These are phyloP conservation scores for Conchocele bisecta DNA, from an alignment of 2,888 invertebrate species.

Conservation along the genomic window DNA sequence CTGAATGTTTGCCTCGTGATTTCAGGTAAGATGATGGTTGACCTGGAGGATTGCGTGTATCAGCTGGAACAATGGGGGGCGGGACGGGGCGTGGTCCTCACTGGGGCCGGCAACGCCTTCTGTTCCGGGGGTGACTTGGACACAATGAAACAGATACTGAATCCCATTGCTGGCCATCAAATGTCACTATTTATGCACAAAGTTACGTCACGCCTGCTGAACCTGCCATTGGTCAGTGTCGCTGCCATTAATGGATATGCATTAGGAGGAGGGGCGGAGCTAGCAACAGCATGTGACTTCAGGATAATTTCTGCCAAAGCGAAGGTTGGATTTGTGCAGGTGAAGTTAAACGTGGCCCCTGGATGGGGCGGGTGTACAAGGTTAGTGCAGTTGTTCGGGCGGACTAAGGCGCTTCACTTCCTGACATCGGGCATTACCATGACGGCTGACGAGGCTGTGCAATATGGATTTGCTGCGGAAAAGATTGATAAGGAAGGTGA, in stretches of 20 bases:
- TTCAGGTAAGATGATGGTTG: conserved; percentile 85
- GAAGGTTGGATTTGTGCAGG: conserved; percentile 84
- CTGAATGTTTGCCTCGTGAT: conserved; percentile 19
- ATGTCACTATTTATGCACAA: conserved; percentile 84
- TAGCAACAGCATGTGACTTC: conserved; percentile 84
- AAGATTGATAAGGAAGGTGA: conserved; percentile 73
- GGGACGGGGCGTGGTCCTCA: conserved; percentile 83
- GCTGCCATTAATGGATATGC: conserved; percentile 84
- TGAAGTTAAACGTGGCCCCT: conserved; percentile 83
- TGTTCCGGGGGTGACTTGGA: conserved; percentile 85
- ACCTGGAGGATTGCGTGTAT: conserved; percentile 82
- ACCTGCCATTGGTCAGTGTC: conserved; percentile 84
- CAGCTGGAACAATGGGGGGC: conserved; percentile 83
- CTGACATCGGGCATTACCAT: conserved; percentile 79
- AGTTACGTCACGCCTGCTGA: conserved; percentile 80
- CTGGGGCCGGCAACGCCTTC: conserved; percentile 83
- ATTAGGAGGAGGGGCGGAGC: conserved; percentile 85
- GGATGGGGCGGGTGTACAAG: conserved; percentile 85
- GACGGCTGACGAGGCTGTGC: conserved; percentile 78
- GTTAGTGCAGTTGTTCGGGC: conserved; percentile 82
- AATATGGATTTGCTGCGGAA: conserved; percentile 82
- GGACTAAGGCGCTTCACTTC: conserved; percentile 82
- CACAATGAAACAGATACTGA: conserved; percentile 78
- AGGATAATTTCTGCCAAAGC: conserved; percentile 82
- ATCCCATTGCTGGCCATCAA: conserved; percentile 79